Evolutionary conservation across 2,888 invertebrate genomes (phyloP), one percentile per base, ranked within the genome.

Genomic region (Gryllus longicercus): DNA sequence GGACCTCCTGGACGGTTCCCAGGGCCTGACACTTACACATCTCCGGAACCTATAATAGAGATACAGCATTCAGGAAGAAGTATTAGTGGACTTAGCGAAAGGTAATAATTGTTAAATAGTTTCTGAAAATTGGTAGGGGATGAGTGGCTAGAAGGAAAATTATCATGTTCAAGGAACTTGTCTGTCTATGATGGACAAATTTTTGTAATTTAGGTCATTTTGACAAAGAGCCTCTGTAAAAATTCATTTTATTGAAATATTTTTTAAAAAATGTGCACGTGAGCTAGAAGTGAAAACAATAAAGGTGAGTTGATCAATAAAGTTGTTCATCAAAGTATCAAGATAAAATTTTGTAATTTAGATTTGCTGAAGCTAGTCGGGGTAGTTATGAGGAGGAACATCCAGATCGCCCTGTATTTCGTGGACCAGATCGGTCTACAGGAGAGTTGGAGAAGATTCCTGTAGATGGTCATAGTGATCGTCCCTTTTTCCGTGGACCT

Each of bases 391-490:
- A 78, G 25, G 63, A 63, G 4, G 80, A 80, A 16, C 74, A 50
- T 21, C 50, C 76, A 16, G 81, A 81, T 63, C 79, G 79, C 21
- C 81, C 82, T 23, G 75, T 80, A 18, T 82, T 80, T 74, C 78
- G 80, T 21, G 82, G 83, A 8, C 82, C 83, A 50, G 83, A 83
- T 51, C 82, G 81, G 16, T 76, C 82, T 14, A 80, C 77, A 5
- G 80, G 79, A 78, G 80, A 81, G 79, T 63, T 81, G 2, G 81
- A 80, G 78, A 82, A 83, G 49, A 81, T 83, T n/a, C 14, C 63
- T 63, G 63, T 14, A n/a, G 74, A 75, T 74, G 80, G 77, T 16
- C 74, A 50, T 12, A 51, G 63, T 21, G 81, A 81, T 74, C 78
- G 80, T 23, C 81, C 82, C n/a, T 63, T 80, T 18, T 82, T 80